Evolutionary conservation across 2,888 invertebrate genomes (phyloP).

Genomic region (Melitaea athalia): DNA sequence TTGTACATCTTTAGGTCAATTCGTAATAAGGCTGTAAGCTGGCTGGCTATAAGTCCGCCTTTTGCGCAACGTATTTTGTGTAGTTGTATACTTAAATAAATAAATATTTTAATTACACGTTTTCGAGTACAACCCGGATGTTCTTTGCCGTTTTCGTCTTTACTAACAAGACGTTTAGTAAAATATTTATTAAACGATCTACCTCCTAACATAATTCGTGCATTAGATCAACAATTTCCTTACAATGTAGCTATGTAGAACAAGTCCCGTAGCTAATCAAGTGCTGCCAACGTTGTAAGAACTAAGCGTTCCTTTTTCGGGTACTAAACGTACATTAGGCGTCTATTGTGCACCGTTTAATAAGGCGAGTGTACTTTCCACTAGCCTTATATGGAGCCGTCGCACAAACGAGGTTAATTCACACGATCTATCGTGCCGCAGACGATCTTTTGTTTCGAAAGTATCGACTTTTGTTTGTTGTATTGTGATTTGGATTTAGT

Average conservation of each 20-base stretch:
- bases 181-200: conserved; percentile 4
- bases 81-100: background rate
- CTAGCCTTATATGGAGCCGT: conserved; percentile 55
- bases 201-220: conserved; percentile 6
- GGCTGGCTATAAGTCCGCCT: too few species aligned
- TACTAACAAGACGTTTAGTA: background rate
- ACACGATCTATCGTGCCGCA: conserved; percentile 48
- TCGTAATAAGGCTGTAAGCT: too few species aligned
- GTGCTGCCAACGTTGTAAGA: conserved; percentile 33
- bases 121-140: background rate
- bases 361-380: conserved; percentile 59
- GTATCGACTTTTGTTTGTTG: conserved; percentile 23
- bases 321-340: conserved; percentile 47
- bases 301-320: conserved; percentile 40
- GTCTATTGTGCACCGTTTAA: conserved; percentile 59
- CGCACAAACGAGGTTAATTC: conserved; percentile 60
- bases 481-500: conserved; percentile 23
- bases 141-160: background rate
- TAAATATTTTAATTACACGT: background rate
- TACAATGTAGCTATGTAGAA: conserved; percentile 20
- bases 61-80: too few species aligned
- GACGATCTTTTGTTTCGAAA: conserved; percentile 37
- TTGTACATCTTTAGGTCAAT: too few species aligned
- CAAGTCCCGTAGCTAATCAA: conserved; percentile 38
- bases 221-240: conserved; percentile 17